Evolutionary conservation across 2,797 vertebrate genomes (phyloP), one percentile per base, ranked within the genome.

Genomic region (Spheniscus humboldti): DNA sequence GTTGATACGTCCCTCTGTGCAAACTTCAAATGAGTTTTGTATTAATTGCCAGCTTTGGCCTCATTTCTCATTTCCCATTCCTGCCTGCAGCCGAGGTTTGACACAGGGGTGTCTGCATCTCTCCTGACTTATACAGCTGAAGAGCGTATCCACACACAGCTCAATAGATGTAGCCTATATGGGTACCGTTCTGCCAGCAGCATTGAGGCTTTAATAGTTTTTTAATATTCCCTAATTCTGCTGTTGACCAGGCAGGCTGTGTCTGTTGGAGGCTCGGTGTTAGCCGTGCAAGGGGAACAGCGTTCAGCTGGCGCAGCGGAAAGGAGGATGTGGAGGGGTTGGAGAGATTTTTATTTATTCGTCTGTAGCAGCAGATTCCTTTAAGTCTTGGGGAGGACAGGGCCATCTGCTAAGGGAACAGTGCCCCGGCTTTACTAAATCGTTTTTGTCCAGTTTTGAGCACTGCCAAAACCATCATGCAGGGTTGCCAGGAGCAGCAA

Each of bases 151-250:
- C 41, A 4, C 14, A 0, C 17, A 22, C 1, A n/a, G 30, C 88
- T 41, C 55, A 14, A 6, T 13, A 55, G 71, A 9, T 33, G 0
- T 0, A 84, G n/a, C 20, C 25, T 31, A 7, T 6, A 1, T 10
- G 31, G 11, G 31, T 57, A 13, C 53, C 72, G 64, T 59, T 53
- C n/a, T 52, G 20, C 59, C 6, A 3, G 19, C 37, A 88, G 27
- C 66, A 13, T 2, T 9, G 6, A n/a, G 39, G 53, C 37, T 68
- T 28, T 74, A 15, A 60, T 10, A 14, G 15, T 8, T 59, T 67
- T 30, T 50, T 12, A 14, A 23, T 59, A 31, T 18, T 55, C 60
- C n/a, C 41, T 11, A 7, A 43, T 37, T 82, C 18, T n/a, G 30
- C 59, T 20, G 13, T 3, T 53, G 55, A 10, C 3, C 60, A 62